Conservation (phyloP, 2,113 vertebrate genomes). For the Ranitomeya imitator region DNA sequence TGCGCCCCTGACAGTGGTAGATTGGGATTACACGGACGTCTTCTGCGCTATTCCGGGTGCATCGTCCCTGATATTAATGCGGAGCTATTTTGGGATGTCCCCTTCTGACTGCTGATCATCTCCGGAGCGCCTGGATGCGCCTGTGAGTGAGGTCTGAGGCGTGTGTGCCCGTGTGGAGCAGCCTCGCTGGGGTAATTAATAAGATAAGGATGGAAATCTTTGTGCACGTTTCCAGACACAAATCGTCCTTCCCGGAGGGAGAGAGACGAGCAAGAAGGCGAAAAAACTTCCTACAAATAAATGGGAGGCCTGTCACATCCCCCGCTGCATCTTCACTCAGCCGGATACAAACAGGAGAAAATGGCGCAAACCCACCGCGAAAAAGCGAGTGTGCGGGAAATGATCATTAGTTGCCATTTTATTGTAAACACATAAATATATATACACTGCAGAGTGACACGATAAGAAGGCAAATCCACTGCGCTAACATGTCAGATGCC, state of each 20-base stretch:
- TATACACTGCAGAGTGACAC: neutral
- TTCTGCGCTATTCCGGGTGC: neutral
- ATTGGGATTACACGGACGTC: constrained; percentile 37
- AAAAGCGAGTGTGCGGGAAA: neutral
- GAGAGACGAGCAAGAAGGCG: neutral
- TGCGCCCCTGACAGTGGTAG: neutral
- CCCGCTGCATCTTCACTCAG: neutral
- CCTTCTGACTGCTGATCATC: constrained; percentile 24
- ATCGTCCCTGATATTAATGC: constrained; percentile 35
- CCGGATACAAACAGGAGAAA: neutral
- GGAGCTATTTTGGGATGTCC: constrained; percentile 44
- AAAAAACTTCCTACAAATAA: constrained; percentile 1
- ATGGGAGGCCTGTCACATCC: neutral
- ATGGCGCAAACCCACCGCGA: neutral
- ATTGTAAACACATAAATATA: neutral
- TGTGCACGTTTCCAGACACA: constrained; percentile 51
- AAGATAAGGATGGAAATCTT: constrained; percentile 55
- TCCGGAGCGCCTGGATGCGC: constrained; percentile 32
- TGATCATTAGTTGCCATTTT: neutral
- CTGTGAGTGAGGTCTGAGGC: constrained; percentile 57
- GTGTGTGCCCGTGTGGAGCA: constrained; percentile 46
- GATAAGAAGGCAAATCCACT: neutral
- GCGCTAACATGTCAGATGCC: neutral
- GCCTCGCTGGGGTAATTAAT: constrained; percentile 54
- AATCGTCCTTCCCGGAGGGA: constrained; percentile 55